phyloP scores from a whole-genome alignment of 2,888 invertebrate genomes.

The Epinotia nisella region DNA sequence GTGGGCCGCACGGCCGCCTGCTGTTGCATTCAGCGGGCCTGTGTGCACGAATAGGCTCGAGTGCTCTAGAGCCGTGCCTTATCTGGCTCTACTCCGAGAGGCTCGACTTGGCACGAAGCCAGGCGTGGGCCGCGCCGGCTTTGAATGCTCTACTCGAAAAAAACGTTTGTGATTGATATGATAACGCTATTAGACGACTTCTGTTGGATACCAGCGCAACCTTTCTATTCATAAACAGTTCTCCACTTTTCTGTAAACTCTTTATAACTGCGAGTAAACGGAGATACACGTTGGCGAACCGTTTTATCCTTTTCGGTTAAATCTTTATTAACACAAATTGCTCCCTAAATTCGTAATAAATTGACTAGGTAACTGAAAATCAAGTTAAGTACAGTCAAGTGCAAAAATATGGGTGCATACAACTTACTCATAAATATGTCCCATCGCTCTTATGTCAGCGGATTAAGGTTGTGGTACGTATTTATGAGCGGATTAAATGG shows the following conservation, averaged over 20 bases:
- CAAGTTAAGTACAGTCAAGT: too few relatives aligned
- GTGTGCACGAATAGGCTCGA: conserved; percentile 29
- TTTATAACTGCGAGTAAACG: not conserved
- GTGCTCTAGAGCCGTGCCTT: conserved; percentile 41
- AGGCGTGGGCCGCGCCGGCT: not conserved
- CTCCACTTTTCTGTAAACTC: not conserved
- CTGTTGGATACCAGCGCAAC: not conserved
- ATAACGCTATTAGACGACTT: conserved; percentile 29
- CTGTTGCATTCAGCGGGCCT: conserved; percentile 16
- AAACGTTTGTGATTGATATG: conserved; percentile 38
- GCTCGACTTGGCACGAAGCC: conserved; percentile 21
- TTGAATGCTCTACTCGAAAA: conserved; percentile 12
- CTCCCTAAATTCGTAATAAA: not conserved
- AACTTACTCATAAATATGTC: too few relatives aligned
- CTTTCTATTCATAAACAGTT: not conserved
- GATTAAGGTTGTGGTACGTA: too few relatives aligned
- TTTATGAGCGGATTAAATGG: too few relatives aligned
- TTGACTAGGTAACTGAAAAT: too few relatives aligned
- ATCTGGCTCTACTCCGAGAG: conserved; percentile 25
- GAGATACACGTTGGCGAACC: not conserved
- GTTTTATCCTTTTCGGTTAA: not conserved
- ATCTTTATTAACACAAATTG: not conserved
- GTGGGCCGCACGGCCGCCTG: not conserved
- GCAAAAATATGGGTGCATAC: too few relatives aligned
- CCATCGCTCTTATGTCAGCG: too few relatives aligned